A percentile compares a stretch with the other conserved stretches of the same genome.
These are phyloP conservation scores for Threskiornis aethiopicus DNA, from an alignment of 2,797 vertebrate species.

Conservation along the genomic window DNA sequence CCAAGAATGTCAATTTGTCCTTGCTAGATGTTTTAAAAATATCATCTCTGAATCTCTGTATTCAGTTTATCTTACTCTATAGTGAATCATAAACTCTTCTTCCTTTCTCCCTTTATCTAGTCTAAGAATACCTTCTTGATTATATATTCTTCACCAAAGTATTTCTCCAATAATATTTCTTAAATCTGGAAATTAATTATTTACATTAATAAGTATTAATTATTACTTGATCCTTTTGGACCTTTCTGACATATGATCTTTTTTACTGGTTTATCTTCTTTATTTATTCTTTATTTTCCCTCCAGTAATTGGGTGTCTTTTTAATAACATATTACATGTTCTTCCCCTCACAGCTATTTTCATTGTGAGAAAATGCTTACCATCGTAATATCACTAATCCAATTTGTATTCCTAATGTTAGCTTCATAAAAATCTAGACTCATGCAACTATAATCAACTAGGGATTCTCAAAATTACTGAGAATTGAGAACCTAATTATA, in stretches of 20 bases:
- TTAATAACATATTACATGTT: background rate
- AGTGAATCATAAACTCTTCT: background rate
- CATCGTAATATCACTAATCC: constrained; percentile 24
- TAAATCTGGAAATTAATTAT: background rate
- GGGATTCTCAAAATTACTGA: constrained; percentile 50
- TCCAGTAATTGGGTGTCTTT: background rate
- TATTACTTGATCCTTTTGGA: background rate
- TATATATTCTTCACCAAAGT: background rate
- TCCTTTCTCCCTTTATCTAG: background rate
- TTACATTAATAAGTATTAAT: background rate
- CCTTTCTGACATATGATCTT: background rate
- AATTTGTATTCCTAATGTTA: constrained; percentile 50
- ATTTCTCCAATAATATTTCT: background rate
- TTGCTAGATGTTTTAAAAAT: background rate
- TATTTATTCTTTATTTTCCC: background rate
- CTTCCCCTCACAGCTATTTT: background rate
- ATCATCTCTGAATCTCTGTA: background rate
- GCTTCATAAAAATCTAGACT: constrained; percentile 42
- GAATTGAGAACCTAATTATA: constrained; percentile 61
- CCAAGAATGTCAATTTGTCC: background rate
- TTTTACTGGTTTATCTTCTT: background rate
- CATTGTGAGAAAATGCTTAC: constrained; percentile 21
- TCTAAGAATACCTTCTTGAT: background rate
- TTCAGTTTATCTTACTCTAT: background rate
- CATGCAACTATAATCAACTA: constrained; percentile 31